Evolutionary conservation across 2,797 vertebrate genomes (phyloP).

Genomic region (Myotis findleyi): DNA sequence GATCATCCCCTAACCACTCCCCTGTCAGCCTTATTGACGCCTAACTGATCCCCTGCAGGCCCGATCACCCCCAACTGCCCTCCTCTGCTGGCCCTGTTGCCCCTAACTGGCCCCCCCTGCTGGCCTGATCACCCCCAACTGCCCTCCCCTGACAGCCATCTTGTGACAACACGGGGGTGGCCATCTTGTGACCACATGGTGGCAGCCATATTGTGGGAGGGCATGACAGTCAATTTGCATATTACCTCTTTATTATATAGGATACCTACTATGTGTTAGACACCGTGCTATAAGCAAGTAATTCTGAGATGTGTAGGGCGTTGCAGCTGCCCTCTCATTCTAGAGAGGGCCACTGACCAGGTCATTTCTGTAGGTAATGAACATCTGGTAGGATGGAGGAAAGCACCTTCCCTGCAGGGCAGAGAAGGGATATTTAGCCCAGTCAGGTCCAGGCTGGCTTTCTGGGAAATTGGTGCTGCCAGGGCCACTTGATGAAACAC

Average conservation of each 20-base stretch:
- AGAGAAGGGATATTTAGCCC: not conserved
- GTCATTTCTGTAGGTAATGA: not conserved
- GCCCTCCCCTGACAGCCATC: too few relatives aligned
- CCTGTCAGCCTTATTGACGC: too few relatives aligned
- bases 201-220: too few relatives aligned
- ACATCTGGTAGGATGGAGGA: not conserved
- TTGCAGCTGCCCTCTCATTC: not conserved
- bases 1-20: too few relatives aligned
- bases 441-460: not conserved
- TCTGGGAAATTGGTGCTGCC: not conserved
- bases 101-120: too few relatives aligned
- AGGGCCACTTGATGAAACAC: not conserved
- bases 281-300: not conserved
- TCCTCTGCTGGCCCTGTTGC: rapidly evolving
- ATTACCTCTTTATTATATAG: too few relatives aligned
- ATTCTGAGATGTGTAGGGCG: not conserved
- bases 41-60: too few relatives aligned
- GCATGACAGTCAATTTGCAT: too few relatives aligned
- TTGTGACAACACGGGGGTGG: too few relatives aligned
- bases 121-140: rapidly evolving
- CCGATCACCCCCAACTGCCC: too few relatives aligned
- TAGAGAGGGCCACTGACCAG: not conserved
- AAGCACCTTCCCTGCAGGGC: not conserved
- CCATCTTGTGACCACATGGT: too few relatives aligned
- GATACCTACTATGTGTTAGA: not conserved